Evolutionary conservation across 2,888 invertebrate genomes (phyloP).

Genomic region (Gastracanthus pulcherrimus): DNA sequence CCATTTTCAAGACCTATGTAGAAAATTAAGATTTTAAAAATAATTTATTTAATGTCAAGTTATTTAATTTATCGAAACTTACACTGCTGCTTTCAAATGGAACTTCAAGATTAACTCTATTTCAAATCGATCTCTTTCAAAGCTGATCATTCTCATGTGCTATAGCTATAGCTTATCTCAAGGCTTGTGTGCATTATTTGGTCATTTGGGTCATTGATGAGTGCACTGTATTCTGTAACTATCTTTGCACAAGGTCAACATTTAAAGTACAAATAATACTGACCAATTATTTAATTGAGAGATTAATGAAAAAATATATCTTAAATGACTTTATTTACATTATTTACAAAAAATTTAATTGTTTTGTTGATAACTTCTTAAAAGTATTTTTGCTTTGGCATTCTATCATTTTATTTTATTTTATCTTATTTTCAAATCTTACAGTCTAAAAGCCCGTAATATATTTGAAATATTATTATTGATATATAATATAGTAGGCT

Average conservation of each 20-base stretch:
- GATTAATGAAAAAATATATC: background rate
- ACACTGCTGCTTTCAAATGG: conserved; percentile 58
- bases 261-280: background rate
- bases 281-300: background rate
- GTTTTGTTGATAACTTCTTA: background rate
- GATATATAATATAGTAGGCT: too few species aligned
- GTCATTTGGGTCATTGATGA: background rate
- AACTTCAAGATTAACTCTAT: background rate
- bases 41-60: background rate
- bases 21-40: conserved; percentile 1
- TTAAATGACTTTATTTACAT: background rate
- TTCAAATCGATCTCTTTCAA: too few species aligned
- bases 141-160: background rate
- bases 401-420: too few species aligned
- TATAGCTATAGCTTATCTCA: background rate
- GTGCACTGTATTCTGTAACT: background rate
- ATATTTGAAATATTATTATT: too few species aligned
- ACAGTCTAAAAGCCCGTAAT: too few species aligned
- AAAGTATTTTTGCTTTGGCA: too few species aligned
- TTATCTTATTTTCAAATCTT: too few species aligned
- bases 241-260: background rate
- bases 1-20: conserved; percentile 28
- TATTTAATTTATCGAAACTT: conserved; percentile 40
- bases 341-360: background rate
- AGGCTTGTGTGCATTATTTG: background rate